Evolutionary conservation across 2,888 invertebrate genomes (phyloP).

Genomic region (Blera fallax): DNA sequence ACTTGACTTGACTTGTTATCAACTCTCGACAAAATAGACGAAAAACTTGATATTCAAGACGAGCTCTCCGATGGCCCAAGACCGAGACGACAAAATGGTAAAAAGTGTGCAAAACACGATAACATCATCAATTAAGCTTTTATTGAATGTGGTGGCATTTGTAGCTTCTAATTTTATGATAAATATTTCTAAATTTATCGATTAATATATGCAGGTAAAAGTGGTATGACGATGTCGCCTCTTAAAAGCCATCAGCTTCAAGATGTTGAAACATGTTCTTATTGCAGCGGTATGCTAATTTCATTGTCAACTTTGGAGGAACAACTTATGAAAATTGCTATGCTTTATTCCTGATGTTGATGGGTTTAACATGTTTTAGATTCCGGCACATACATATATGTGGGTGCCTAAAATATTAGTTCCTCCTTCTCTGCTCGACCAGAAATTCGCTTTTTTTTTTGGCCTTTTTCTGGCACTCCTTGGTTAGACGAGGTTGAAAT

Average conservation of each 20-base stretch:
- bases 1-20: neutral
- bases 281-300: neutral
- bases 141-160: neutral
- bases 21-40: neutral
- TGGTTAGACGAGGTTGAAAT: too few relatives aligned
- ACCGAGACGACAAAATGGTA: neutral
- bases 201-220: neutral
- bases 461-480: too few relatives aligned
- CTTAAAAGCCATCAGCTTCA: too few relatives aligned
- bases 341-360: neutral
- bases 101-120: neutral
- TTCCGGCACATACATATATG: too few relatives aligned
- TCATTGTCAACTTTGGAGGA: neutral
- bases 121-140: neutral
- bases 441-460: too few relatives aligned
- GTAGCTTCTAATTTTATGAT: neutral
- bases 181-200: slow-evolving; percentile 5
- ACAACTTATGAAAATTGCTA: neutral
- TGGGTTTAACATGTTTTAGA: neutral
- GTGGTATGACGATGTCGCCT: neutral
- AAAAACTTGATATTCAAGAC: neutral
- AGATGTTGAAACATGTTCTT: neutral
- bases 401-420: too few relatives aligned
- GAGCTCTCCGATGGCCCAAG: neutral
- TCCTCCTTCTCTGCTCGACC: too few relatives aligned